Conservation (phyloP, 2,888 invertebrate genomes). For the Ophion ventricosus region DNA sequence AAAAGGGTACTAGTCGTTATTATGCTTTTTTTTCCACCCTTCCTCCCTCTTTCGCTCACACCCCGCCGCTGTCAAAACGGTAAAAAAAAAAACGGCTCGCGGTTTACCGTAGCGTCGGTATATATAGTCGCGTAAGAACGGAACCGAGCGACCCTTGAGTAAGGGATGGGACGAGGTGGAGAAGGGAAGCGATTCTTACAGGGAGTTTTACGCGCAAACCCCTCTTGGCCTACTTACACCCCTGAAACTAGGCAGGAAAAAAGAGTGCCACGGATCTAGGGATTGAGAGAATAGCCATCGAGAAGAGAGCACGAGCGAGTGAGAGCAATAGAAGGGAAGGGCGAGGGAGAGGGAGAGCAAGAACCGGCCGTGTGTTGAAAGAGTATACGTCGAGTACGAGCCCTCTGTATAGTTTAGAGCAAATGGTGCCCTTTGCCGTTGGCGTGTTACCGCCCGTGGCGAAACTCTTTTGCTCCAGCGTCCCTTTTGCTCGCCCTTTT, state of each 20-base stretch:
- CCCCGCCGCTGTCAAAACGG: constrained; percentile 12
- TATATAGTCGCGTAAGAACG: constrained; percentile 12
- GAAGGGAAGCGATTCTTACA: constrained; percentile 20
- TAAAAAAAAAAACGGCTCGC: constrained; percentile 27
- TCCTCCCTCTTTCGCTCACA: constrained; percentile 19
- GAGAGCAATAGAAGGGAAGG: background rate
- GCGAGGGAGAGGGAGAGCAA: constrained; percentile 16
- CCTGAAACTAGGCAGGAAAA: constrained; percentile 45
- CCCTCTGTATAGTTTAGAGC: constrained; percentile 24
- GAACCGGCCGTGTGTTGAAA: background rate
- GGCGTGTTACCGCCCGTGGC: constrained; percentile 56
- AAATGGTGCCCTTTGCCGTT: constrained; percentile 66
- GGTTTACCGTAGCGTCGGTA: constrained; percentile 18
- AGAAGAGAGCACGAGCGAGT: background rate
- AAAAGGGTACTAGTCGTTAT: too few relatives aligned
- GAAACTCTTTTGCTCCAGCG: constrained; percentile 48
- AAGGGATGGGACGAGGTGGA: background rate
- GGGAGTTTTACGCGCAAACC: constrained; percentile 41
- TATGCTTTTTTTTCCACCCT: background rate
- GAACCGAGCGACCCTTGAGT: constrained; percentile 12
- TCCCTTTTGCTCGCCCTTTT: constrained; percentile 50
- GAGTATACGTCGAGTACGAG: constrained; percentile 4
- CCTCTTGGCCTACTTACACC: constrained; percentile 58
- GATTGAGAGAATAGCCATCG: constrained; percentile 16
- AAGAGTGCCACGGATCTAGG: constrained; percentile 56